These are phyloP conservation scores for Salvelinus namaycush DNA, from an alignment of 2,113 vertebrate genomes.

Conservation along the genomic window DNA sequence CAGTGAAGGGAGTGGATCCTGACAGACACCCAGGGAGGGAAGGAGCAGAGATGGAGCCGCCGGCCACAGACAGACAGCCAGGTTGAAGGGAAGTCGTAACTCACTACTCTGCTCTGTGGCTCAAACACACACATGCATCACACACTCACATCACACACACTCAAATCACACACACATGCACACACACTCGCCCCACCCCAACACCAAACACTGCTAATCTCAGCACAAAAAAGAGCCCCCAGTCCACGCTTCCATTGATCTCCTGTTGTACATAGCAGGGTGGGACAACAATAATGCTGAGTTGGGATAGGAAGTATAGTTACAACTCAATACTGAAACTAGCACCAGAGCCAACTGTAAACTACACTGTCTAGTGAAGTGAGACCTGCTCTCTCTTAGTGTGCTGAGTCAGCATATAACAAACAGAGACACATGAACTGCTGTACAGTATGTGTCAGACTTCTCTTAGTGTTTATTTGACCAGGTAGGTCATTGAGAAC, in stretches of 20 bases:
- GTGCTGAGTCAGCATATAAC: neutral
- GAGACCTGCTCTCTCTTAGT: neutral
- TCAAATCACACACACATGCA: conserved; percentile 24
- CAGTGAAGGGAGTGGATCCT: neutral
- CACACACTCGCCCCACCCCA: conserved; percentile 24
- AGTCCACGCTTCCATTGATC: conserved; percentile 60
- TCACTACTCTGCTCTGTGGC: neutral
- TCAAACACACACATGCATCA: conserved; percentile 7
- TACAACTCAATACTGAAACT: conserved; percentile 48
- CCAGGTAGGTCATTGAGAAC: no score
- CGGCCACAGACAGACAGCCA: conserved; percentile 11
- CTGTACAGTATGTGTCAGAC: no score
- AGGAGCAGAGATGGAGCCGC: neutral
- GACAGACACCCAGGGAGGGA: neutral
- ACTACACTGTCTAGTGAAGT: conserved; percentile 15
- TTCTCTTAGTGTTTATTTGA: no score
- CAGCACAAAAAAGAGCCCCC: conserved; percentile 60
- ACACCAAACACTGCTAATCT: conserved; percentile 59
- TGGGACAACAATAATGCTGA: conserved; percentile 46
- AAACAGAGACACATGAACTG: neutral
- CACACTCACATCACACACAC: neutral
- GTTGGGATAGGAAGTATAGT: conserved; percentile 51
- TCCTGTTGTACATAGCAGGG: conserved; percentile 37
- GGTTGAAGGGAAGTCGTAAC: neutral
- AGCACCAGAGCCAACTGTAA: conserved; percentile 54